These are phyloP conservation scores for Lepas anatifera DNA, from an alignment of 2,888 invertebrate genomes.

Conservation along the genomic window DNA sequence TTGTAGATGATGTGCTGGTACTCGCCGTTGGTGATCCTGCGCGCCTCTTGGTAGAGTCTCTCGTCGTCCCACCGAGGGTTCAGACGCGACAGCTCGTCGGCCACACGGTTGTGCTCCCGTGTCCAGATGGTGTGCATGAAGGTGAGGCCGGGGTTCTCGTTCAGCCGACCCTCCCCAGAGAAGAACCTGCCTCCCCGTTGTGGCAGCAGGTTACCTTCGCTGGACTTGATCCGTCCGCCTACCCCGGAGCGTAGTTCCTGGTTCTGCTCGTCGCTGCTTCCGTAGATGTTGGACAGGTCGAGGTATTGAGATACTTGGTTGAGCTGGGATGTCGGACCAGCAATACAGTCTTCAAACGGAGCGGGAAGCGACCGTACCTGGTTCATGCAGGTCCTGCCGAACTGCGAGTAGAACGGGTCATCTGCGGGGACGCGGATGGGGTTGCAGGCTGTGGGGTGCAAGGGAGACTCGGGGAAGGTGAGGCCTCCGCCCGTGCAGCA, in stretches of 20 bases:
- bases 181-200: slow-evolving; percentile 39
- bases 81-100: slow-evolving; percentile 32
- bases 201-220: slow-evolving; percentile 19
- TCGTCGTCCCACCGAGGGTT: slow-evolving; percentile 42
- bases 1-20: slow-evolving; percentile 27
- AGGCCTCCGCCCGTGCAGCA: neutral
- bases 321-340: slow-evolving; percentile 45
- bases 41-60: slow-evolving; percentile 40
- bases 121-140: slow-evolving; percentile 55
- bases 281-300: slow-evolving; percentile 63
- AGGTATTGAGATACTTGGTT: slow-evolving; percentile 59
- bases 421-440: slow-evolving; percentile 46
- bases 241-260: slow-evolving; percentile 45
- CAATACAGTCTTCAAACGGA: slow-evolving; percentile 32
- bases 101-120: slow-evolving; percentile 41
- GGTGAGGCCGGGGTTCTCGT: slow-evolving; percentile 50
- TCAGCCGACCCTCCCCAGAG: slow-evolving; percentile 41
- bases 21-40: slow-evolving; percentile 40
- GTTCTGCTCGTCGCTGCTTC: slow-evolving; percentile 48
- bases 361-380: slow-evolving; percentile 71
- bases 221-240: slow-evolving; percentile 28
- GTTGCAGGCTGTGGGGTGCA: slow-evolving; percentile 44
- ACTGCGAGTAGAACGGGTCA: slow-evolving; percentile 55
- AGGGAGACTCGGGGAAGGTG: neutral
- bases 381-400: slow-evolving; percentile 65